Base-by-base conservation (phyloP, 2,888 invertebrate species). In the Eupithecia dodoneata region DNA sequence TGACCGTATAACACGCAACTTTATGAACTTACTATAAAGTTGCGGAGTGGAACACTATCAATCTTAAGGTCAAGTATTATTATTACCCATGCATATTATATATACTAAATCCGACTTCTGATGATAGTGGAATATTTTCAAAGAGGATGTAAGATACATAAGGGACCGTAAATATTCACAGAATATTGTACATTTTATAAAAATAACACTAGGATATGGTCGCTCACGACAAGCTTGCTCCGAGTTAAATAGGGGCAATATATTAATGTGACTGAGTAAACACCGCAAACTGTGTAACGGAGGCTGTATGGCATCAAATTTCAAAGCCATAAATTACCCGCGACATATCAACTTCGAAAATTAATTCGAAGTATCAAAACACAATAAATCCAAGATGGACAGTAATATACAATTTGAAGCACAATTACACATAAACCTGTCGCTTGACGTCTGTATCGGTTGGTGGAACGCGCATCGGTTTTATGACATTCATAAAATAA, bases 401-500 rank as follows among this genome's bases (percentile, higher is more conserved):
- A 73, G 81, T 80, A 80, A 82, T 83, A 81, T 78, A 82, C 81
- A 74, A 85, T 82, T 80, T 80, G 77, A 83, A 82, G 78, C 77
- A 86, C 85, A 86, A 86, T 86, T 83, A 83, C 76, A 82, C 81
- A 87, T 88, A 88, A 89, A 89, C 83, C 85, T 87, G 87, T 86
- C 87, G 74, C 66, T 76, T 66, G 79, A 76, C 84, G 81, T 84
- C 86, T 87, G 79, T 83, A 87, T 86, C 78, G 83, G 80, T 79
- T 77, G 81, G 83, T 83, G 82, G 84, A 82, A 70, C 84, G 79
- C 78, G 82, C 72, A 81, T 81, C 81, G 82, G 12, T 83, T 88
- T 90, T 90, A 89, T 89, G 87, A 86, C 85, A 86, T 87, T 85
- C 88, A 87, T 90, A 90, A 90, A 63, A 90, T 88, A 89, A 86